Conservation (phyloP, 2,113 vertebrate species). For the Mystacornis crossleyi region DNA sequence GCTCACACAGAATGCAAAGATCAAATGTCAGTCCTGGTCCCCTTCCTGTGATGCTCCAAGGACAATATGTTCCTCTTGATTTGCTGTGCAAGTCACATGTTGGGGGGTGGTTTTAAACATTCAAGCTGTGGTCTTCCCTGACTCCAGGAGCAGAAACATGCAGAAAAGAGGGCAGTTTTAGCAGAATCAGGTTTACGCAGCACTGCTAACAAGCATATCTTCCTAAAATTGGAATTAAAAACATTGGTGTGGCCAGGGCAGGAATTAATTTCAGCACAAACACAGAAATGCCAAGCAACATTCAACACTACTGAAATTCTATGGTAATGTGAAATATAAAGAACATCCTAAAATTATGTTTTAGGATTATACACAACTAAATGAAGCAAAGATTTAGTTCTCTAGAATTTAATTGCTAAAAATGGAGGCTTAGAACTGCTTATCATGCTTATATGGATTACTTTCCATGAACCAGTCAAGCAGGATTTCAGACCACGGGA, state of each 20-base stretch:
- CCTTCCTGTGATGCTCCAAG: neutral
- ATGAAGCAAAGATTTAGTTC: neutral
- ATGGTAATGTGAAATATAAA: neutral
- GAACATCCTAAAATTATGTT: neutral
- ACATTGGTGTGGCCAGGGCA: neutral
- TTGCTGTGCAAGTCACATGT: neutral
- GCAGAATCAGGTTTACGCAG: neutral
- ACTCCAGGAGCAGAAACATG: neutral
- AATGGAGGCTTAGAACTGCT: neutral
- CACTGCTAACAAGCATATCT: neutral
- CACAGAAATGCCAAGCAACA: neutral
- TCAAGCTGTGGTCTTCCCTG: neutral
- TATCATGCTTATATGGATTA: neutral
- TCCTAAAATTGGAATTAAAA: neutral
- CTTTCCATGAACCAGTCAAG: neutral
- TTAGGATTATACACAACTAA: neutral
- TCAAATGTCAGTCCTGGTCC: fast-evolving
- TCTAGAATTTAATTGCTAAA: neutral
- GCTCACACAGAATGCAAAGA: neutral
- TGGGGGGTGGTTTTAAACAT: neutral
- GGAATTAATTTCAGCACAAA: neutral
- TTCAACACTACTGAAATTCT: neutral
- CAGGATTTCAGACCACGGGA: neutral
- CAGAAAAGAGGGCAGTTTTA: neutral
- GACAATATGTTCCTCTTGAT: neutral